These are phyloP conservation scores for Sinohyriopsis cumingii DNA, from an alignment of 2,888 invertebrate genomes.

Conservation along the genomic window DNA sequence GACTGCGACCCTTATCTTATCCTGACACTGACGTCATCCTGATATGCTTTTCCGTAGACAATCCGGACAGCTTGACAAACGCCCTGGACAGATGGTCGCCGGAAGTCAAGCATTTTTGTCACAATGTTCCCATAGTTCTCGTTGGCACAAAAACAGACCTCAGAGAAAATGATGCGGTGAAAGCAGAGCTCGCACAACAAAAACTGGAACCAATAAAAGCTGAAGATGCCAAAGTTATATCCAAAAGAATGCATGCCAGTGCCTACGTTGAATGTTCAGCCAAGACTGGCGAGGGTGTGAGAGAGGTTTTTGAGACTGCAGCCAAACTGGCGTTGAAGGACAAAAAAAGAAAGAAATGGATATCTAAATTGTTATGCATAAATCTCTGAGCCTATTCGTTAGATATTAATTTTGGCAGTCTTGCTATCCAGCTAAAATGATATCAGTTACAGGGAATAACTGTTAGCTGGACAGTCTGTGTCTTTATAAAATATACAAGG, in stretches of 20 bases:
- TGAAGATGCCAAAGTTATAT: slow-evolving; percentile 16
- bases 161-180: slow-evolving; percentile 6
- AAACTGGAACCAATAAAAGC: slow-evolving; percentile 3
- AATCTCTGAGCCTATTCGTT: no score
- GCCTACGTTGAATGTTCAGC: slow-evolving; percentile 28
- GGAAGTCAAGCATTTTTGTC: slow-evolving; percentile 30
- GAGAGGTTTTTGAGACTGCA: slow-evolving; percentile 7
- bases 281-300: slow-evolving; percentile 12
- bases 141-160: slow-evolving; percentile 34
- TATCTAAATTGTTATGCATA: no score
- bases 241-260: slow-evolving; percentile 17
- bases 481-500: no score
- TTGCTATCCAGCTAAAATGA: no score
- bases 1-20: slow-evolving; percentile 30
- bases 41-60: slow-evolving; percentile 29
- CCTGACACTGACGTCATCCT: slow-evolving; percentile 26
- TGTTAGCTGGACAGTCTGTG: no score
- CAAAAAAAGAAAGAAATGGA: background rate
- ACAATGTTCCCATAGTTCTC: slow-evolving; percentile 23
- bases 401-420: no score
- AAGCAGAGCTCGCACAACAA: background rate
- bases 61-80: slow-evolving; percentile 27
- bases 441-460: no score
- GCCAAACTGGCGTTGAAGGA: slow-evolving; percentile 1
- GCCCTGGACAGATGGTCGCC: slow-evolving; percentile 28